Percentiles rank a stretch among this genome's conserved stretches.
Conservation (phyloP, 1,140 invertebrate genomes). For the Cydia fagiglandana region DNA sequence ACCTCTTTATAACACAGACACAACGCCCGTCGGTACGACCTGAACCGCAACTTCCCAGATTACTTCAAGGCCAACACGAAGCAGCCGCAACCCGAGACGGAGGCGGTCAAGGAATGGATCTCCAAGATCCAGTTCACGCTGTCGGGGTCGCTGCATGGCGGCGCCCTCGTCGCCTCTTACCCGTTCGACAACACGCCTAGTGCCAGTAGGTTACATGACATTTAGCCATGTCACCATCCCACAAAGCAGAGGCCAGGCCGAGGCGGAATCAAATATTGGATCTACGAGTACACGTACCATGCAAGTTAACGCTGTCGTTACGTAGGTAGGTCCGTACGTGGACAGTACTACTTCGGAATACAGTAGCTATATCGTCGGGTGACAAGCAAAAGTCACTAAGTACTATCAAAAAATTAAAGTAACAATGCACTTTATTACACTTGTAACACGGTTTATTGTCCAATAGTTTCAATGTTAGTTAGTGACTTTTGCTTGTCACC, state of each 20-base stretch:
- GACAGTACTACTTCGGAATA: too few species aligned
- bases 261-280: too few species aligned
- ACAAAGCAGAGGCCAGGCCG: neutral
- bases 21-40: conserved; percentile 92
- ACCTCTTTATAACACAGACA: conserved; percentile 80
- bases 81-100: conserved; percentile 93
- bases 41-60: conserved; percentile 96
- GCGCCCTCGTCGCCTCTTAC: conserved; percentile 94
- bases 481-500: too few species aligned
- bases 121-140: conserved; percentile 95
- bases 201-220: conserved; percentile 86
- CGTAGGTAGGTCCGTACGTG: too few species aligned
- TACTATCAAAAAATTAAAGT: too few species aligned
- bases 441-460: too few species aligned
- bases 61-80: conserved; percentile 94
- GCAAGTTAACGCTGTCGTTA: too few species aligned
- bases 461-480: too few species aligned
- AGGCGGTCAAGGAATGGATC: conserved; percentile 96
- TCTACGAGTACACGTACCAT: too few species aligned
- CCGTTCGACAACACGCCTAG: conserved; percentile 95
- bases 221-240: neutral
- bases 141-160: conserved; percentile 94
- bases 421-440: too few species aligned
- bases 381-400: too few species aligned
- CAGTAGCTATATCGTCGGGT: too few species aligned